These are phyloP conservation scores for Chalcosyrphus nemorum DNA, from an alignment of 2,888 invertebrate species.

Conservation along the genomic window DNA sequence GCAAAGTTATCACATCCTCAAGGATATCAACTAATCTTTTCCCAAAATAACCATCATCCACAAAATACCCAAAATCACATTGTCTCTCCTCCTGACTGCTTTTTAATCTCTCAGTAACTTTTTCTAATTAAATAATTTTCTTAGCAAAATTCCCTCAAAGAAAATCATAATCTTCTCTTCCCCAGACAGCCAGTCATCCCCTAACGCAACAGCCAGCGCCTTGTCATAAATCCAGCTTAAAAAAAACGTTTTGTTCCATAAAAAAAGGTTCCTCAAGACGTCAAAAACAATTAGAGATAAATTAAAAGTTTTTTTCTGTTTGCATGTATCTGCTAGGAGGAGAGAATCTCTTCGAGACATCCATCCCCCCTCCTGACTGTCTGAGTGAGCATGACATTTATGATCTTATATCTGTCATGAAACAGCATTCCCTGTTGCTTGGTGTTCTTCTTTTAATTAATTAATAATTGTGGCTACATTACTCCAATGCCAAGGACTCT, in stretches of 20 bases:
- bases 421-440: neutral
- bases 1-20: neutral
- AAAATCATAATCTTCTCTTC: neutral
- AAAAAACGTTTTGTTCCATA: neutral
- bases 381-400: conserved; percentile 10
- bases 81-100: neutral
- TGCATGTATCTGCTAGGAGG: neutral
- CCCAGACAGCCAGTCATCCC: neutral
- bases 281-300: conserved; percentile 7
- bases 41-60: neutral
- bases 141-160: neutral
- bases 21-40: neutral
- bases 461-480: conserved; percentile 5
- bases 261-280: neutral
- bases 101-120: neutral
- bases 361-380: neutral
- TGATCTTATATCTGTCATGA: conserved; percentile 3
- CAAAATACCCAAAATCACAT: neutral
- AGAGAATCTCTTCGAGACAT: neutral
- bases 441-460: conserved; percentile 9
- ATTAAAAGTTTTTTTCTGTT: neutral
- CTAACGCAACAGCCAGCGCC: no score
- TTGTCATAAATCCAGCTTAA: conserved; percentile 1
- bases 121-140: neutral
- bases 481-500: conserved; percentile 13